These are phyloP conservation scores for Cariama cristata DNA, from an alignment of 2,113 vertebrate genomes.

Conservation along the genomic window DNA sequence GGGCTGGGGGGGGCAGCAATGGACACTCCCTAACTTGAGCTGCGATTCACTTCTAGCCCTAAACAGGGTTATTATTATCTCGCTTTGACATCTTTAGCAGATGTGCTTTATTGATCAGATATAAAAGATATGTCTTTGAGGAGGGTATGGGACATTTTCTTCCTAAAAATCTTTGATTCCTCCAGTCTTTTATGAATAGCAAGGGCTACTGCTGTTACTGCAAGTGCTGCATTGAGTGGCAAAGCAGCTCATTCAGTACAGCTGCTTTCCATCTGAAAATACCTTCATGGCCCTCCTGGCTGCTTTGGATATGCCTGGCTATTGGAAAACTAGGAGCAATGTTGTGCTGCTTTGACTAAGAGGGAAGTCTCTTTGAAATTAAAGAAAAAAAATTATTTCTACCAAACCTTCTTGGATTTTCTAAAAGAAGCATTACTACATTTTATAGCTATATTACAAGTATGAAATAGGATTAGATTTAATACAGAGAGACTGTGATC, in stretches of 20 bases:
- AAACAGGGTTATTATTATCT: background rate
- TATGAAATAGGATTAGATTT: background rate
- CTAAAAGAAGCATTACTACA: background rate
- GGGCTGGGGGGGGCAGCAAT: background rate
- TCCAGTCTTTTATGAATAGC: background rate
- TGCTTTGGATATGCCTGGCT: background rate
- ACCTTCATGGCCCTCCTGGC: background rate
- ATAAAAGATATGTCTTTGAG: background rate
- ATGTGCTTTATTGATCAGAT: background rate
- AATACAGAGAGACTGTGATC: background rate
- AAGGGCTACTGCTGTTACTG: background rate
- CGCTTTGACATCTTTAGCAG: background rate
- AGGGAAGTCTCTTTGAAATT: background rate
- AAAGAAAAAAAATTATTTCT: background rate
- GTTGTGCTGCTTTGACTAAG: background rate
- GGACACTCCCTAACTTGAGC: accelerated
- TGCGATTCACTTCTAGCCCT: background rate
- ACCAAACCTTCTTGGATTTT: background rate
- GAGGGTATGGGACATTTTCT: background rate
- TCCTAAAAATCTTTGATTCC: background rate
- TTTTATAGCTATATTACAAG: background rate
- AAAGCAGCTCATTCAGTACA: background rate
- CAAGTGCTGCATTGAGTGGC: background rate
- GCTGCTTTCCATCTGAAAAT: background rate
- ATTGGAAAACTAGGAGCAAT: background rate